Percentiles rank a stretch among this genome's conserved stretches.
phyloP scores from a whole-genome alignment of 2,888 invertebrate genomes.

The Bombyx huttoni region DNA sequence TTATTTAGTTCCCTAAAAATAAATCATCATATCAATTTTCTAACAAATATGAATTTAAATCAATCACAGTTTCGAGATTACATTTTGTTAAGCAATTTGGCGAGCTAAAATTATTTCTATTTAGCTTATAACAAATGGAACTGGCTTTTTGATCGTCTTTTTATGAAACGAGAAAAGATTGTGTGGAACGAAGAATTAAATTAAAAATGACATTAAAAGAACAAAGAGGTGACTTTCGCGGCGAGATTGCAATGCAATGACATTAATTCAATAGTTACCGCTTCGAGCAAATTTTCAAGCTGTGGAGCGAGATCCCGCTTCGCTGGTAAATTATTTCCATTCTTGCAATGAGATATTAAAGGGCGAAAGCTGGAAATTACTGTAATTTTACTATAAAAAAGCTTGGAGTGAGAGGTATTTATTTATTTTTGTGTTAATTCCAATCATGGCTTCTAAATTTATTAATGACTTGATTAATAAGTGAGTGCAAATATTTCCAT shows the following conservation, averaged over 20 bases:
- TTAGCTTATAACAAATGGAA: too few species aligned
- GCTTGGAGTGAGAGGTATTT: neutral
- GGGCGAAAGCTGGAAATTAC: too few species aligned
- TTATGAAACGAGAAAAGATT: slow-evolving; percentile 19
- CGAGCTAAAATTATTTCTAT: too few species aligned
- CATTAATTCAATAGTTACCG: slow-evolving; percentile 31
- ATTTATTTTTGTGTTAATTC: neutral
- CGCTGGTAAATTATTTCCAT: neutral
- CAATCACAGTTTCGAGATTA: too few species aligned
- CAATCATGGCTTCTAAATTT: neutral
- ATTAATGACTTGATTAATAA: neutral
- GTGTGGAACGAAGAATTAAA: slow-evolving; percentile 17
- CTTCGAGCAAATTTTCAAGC: slow-evolving; percentile 22
- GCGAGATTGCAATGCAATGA: slow-evolving; percentile 20
- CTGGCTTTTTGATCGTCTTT: slow-evolving; percentile 6
- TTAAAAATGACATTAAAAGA: slow-evolving; percentile 21
- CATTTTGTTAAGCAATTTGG: too few species aligned
- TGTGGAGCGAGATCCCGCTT: neutral
- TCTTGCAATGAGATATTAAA: neutral
- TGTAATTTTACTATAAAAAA: too few species aligned
- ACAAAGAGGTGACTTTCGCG: slow-evolving; percentile 13
- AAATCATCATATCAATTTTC: too few species aligned
- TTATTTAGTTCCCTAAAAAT: too few species aligned
- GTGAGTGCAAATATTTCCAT: too few species aligned
- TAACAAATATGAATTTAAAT: too few species aligned